Percentiles rank a stretch among this genome's conserved stretches.
Conservation (phyloP, 2,113 vertebrate species). For the Sceloporus undulatus region DNA sequence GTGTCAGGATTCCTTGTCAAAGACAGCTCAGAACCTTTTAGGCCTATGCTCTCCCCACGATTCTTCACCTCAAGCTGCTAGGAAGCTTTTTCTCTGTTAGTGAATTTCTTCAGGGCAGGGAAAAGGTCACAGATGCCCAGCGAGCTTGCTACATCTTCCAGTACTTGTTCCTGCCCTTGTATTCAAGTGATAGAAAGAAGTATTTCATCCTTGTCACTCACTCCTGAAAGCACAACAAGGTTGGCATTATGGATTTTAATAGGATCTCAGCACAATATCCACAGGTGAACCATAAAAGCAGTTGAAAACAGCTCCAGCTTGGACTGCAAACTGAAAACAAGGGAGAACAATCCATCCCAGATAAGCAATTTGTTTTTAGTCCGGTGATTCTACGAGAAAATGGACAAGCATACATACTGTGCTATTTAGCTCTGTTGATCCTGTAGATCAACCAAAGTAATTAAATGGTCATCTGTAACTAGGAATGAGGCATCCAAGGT, state of each 20-base stretch:
- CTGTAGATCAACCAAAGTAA: neutral
- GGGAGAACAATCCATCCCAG: neutral
- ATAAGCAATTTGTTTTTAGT: neutral
- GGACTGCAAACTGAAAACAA: constrained; percentile 1
- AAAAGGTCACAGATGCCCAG: neutral
- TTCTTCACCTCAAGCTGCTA: constrained; percentile 13
- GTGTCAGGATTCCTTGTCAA: neutral
- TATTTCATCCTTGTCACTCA: constrained; percentile 17
- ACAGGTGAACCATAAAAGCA: neutral
- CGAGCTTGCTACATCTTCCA: neutral
- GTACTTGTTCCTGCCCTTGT: constrained; percentile 23
- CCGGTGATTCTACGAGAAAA: neutral
- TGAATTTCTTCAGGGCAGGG: neutral
- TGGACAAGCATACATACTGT: neutral
- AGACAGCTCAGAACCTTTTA: neutral
- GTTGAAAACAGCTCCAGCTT: neutral
- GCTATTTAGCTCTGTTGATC: neutral
- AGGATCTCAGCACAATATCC: neutral
- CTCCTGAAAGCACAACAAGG: constrained; percentile 14
- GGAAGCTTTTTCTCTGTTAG: constrained; percentile 20
- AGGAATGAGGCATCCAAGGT: too few relatives aligned
- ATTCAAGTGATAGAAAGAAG: constrained; percentile 9
- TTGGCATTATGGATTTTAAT: constrained; percentile 22
- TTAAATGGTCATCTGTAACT: neutral
- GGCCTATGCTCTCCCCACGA: neutral